Percentiles rank a stretch among this genome's conserved stretches.
These are phyloP conservation scores for Epirrhoe tristata DNA, from an alignment of 2,888 invertebrate species.

Conservation along the genomic window DNA sequence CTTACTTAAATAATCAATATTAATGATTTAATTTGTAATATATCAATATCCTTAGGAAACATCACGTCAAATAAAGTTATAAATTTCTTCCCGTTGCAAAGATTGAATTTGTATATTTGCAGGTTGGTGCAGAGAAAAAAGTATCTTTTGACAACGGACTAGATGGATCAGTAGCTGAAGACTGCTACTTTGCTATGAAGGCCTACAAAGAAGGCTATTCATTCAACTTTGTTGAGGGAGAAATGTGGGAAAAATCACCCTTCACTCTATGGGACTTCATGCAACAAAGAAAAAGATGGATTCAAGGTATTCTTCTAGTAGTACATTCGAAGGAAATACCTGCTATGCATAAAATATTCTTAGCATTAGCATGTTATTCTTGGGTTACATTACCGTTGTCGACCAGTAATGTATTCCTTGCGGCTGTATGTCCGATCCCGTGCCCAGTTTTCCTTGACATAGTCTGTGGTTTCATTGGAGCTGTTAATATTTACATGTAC, in stretches of 20 bases:
- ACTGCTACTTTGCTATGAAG: slow-evolving; percentile 98
- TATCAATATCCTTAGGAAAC: no score
- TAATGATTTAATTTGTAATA: no score
- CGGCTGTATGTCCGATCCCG: slow-evolving; percentile 94
- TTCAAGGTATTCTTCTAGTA: slow-evolving; percentile 95
- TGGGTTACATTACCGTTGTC: slow-evolving; percentile 98
- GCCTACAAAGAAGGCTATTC: slow-evolving; percentile 95
- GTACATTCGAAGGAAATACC: slow-evolving; percentile 95
- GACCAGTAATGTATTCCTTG: slow-evolving; percentile 94
- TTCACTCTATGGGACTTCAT: slow-evolving; percentile 98
- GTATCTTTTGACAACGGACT: slow-evolving; percentile 98
- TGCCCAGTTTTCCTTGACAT: slow-evolving; percentile 94
- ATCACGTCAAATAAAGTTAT: no score
- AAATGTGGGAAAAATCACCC: slow-evolving; percentile 99
- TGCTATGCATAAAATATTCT: slow-evolving; percentile 90
- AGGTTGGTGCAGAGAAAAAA: slow-evolving; percentile 95
- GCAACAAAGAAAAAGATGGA: slow-evolving; percentile 98
- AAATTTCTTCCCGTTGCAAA: not conserved
- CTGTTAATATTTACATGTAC: slow-evolving; percentile 98
- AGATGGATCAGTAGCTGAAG: slow-evolving; percentile 99
- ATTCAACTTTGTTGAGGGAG: slow-evolving; percentile 98
- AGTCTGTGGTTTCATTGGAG: slow-evolving; percentile 95
- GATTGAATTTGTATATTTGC: slow-evolving; percentile 53
- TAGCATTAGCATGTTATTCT: slow-evolving; percentile 96
- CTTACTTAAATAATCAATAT: no score